Percentiles rank a stretch among this genome's conserved stretches.
phyloP scores from a whole-genome alignment of 2,888 invertebrate species.

The Ochropleura leucogaster region DNA sequence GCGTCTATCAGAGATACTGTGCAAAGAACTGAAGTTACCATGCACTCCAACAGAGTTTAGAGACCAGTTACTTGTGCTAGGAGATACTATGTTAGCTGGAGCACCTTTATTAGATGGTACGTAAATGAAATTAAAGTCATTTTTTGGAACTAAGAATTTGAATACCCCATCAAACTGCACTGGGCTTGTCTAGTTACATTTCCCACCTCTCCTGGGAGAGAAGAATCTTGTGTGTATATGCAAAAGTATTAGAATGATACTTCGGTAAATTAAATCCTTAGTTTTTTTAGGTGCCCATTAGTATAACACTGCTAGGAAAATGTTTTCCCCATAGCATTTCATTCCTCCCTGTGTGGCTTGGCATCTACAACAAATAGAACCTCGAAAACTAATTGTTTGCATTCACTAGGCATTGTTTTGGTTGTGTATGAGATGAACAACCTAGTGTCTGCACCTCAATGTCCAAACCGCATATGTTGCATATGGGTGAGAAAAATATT shows the following conservation, averaged over 20 bases:
- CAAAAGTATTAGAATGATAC: background rate
- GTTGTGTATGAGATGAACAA: too few species aligned
- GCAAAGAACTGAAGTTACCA: conserved; percentile 92
- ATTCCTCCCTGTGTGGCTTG: background rate
- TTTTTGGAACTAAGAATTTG: background rate
- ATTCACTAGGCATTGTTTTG: background rate
- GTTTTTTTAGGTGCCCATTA: background rate
- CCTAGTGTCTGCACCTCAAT: too few species aligned
- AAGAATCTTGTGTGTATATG: background rate
- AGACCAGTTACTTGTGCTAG: conserved; percentile 90
- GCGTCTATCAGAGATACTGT: conserved; percentile 92
- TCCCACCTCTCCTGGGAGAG: background rate
- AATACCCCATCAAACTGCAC: background rate
- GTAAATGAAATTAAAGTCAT: conserved; percentile 31
- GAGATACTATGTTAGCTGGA: conserved; percentile 91
- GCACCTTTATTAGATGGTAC: conserved; percentile 93
- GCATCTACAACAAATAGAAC: too few species aligned
- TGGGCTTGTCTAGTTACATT: background rate
- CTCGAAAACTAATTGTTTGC: too few species aligned
- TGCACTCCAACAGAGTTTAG: conserved; percentile 92
- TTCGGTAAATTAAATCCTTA: background rate
- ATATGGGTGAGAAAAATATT: too few species aligned
- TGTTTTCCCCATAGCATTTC: background rate
- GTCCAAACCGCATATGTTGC: too few species aligned
- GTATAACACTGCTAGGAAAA: background rate